Conservation (phyloP, 2,888 invertebrate species). For the Drosophila anceps region DNA sequence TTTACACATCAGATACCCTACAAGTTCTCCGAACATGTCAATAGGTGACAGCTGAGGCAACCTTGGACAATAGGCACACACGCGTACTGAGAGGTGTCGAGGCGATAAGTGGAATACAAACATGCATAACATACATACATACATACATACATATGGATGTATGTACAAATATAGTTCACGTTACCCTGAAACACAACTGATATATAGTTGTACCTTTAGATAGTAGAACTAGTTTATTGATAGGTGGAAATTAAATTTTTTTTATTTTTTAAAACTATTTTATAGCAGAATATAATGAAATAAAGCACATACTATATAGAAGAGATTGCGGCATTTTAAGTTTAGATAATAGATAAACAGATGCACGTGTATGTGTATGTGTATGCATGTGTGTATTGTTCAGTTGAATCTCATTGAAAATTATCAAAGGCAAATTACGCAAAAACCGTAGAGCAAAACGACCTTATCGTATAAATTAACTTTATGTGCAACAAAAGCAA, state of each 20-base stretch:
- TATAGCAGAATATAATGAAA: background rate
- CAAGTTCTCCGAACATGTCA: constrained; percentile 42
- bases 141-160: too few species aligned
- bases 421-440: constrained; percentile 77
- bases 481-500: constrained; percentile 51
- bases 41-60: constrained; percentile 36
- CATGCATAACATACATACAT: background rate
- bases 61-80: constrained; percentile 33
- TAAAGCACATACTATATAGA: background rate
- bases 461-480: constrained; percentile 77
- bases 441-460: constrained; percentile 77
- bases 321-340: background rate
- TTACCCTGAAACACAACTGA: background rate
- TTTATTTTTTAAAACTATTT: background rate
- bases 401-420: constrained; percentile 63
- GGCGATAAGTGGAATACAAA: constrained; percentile 42
- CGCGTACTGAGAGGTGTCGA: constrained; percentile 35
- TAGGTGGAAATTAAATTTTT: background rate
- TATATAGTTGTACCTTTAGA: constrained; percentile 4
- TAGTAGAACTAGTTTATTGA: background rate
- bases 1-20: constrained; percentile 41
- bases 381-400: background rate
- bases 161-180: constrained; percentile 28
- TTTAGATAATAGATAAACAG: background rate
- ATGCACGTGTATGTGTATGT: background rate